Base-by-base conservation (phyloP, 2,797 vertebrate species). In the Knipowitschia caucasica region DNA sequence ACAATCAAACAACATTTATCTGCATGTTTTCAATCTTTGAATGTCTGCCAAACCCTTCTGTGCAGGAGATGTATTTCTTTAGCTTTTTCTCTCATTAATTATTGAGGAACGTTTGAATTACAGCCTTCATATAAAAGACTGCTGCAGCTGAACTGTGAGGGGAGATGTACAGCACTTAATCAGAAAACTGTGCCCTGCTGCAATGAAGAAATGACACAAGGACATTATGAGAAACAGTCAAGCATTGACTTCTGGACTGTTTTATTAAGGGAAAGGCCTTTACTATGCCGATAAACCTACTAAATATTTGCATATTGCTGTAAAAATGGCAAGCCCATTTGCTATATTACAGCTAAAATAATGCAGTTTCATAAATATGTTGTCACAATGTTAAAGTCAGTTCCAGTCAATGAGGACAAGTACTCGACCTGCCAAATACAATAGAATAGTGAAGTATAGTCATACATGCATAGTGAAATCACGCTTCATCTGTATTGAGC, bases 301-400 rank as follows among this genome's bases (percentile, higher is more conserved):
- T 52, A 39, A 55, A 56, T 40, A 64, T 59, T 33, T 52, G 58
- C 56, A 59, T 49, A 6, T 3, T 21, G 25, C 27, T 45, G 10
- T 9, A 10, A 69, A 51, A 43, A 39, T 26, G 35, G 35, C 31
- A 52, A 33, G 53, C 26, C 17, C 12, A 56, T 62, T 15, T 14
- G 35, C 50, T 63, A 71, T 65, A 53, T 52, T 55, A 50, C 24
- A 15, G 27, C 30, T 50, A n/a, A n/a, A n/a, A n/a, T n/a, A n/a
- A n/a, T n/a, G n/a, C n/a, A n/a, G n/a, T n/a, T n/a, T n/a, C n/a
- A n/a, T n/a, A n/a, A n/a, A n/a, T n/a, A n/a, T n/a, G n/a, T n/a
- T n/a, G n/a, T n/a, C n/a, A n/a, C n/a, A n/a, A n/a, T n/a, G n/a
- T n/a, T n/a, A n/a, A n/a, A n/a, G n/a, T n/a, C n/a, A n/a, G n/a